Evolutionary conservation across 2,888 invertebrate genomes (phyloP), one percentile per base, ranked within the genome.

Genomic region (Acleris sparsana): DNA sequence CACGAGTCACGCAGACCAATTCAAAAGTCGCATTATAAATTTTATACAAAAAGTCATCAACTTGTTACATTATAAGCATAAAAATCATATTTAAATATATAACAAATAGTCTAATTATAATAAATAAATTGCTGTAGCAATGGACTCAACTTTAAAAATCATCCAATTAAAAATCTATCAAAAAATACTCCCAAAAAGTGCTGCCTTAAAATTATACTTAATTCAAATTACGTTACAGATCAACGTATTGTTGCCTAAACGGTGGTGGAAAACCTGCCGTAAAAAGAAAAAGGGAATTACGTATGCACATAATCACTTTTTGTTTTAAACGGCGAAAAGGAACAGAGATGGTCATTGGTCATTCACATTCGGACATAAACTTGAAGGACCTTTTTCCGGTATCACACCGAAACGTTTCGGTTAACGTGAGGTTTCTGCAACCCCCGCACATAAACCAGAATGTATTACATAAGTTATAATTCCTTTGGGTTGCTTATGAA

Each of bases 131-230:
- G 61, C 65, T 65, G 61, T 66, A 66, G 48, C 52, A 66, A 66
- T 57, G 57, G 18, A 62, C 11, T 22, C 56, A 39, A 53, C 18
- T 53, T 49, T 43, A 43, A 53, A 63, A 58, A 16, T 1, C 58
- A 43, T 46, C 55, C 51, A 49, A 29, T 48, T 46, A 46, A 53
- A 55, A 51, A 65, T 49, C 39, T 18, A 53, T 13, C 44, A 16
- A 65, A 61, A 66, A 66, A 57, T 62, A 62, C 18, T 62, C 53
- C 53, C 66, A 48, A 62, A 61, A 57, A 53, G 44, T 57, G 66
- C 66, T 66, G 66, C 66, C 66, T 66, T 61, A 61, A 56, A 61
- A 48, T 57, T 62, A 63, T 29, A 57, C 25, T 52, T 62, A 57
- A 66, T 52, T 39, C 22, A n/a, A 51, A 46, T 66, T 51, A 53